phyloP scores from a whole-genome alignment of 2,888 invertebrate species.

The Lasioglossum malachurum region DNA sequence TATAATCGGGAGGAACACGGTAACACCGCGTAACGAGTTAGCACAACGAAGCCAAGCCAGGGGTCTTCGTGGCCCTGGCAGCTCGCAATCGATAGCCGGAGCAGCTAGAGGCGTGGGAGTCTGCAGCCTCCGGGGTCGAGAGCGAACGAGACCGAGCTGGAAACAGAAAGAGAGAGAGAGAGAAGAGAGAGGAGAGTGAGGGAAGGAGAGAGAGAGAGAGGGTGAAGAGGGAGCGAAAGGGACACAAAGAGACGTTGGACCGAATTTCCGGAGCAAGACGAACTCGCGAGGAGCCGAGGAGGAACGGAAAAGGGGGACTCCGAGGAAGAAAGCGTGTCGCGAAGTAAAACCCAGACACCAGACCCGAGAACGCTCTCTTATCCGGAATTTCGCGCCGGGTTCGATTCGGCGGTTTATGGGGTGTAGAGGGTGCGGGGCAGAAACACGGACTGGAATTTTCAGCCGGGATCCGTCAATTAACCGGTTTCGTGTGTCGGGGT shows the following conservation, averaged over 20 bases:
- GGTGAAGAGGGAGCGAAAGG: constrained; percentile 22
- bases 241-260: constrained; percentile 70
- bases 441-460: not conserved
- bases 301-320: constrained; percentile 18
- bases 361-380: constrained; percentile 7
- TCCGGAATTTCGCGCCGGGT: constrained; percentile 1
- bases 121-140: constrained; percentile 61
- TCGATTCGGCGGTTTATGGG: constrained; percentile 1
- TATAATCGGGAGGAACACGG: constrained; percentile 35
- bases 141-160: constrained; percentile 9
- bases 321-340: constrained; percentile 24
- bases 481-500: not conserved
- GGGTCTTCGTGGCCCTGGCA: constrained; percentile 73
- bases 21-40: constrained; percentile 76
- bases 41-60: constrained; percentile 70
- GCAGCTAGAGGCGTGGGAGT: constrained; percentile 72
- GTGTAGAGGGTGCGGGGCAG: no score
- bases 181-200: constrained; percentile 55
- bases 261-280: constrained; percentile 60
- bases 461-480: not conserved
- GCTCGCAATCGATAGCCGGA: constrained; percentile 79
- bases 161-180: not conserved
- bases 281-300: constrained; percentile 32
- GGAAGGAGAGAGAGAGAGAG: not conserved
- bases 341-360: constrained; percentile 29